These are phyloP conservation scores for Sipha flava DNA, from an alignment of 1,140 invertebrate genomes.

Conservation along the genomic window DNA sequence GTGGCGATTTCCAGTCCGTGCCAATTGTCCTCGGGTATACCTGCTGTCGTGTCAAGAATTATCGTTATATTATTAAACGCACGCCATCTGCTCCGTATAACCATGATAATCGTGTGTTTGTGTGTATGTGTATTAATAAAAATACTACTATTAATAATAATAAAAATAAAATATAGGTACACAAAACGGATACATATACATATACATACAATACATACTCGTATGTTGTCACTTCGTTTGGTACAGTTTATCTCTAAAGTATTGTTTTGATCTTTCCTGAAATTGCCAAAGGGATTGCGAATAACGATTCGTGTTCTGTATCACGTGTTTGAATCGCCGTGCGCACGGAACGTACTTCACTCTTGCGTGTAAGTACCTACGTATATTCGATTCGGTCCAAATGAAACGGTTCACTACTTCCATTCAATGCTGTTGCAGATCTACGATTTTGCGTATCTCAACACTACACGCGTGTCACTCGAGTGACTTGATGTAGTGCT, in stretches of 20 bases:
- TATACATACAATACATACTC: not conserved
- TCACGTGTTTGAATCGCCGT: not conserved
- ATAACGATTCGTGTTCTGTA: too few species aligned
- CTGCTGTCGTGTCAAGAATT: slow-evolving; percentile 1
- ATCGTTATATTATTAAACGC: slow-evolving; percentile 1
- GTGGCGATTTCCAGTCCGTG: slow-evolving; percentile 18
- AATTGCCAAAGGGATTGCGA: too few species aligned
- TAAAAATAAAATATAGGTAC: too few species aligned
- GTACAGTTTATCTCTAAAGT: too few species aligned
- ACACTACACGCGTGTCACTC: not conserved
- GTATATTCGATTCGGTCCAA: not conserved
- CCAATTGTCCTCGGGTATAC: not conserved
- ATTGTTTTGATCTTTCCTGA: too few species aligned
- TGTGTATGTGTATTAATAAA: too few species aligned
- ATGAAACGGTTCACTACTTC: not conserved
- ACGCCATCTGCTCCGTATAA: not conserved
- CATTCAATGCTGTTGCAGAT: not conserved
- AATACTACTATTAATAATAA: too few species aligned
- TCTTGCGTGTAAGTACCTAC: too few species aligned
- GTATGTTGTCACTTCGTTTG: not conserved
- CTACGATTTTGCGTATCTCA: not conserved
- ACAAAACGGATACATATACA: not conserved
- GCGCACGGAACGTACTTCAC: too few species aligned
- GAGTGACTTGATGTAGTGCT: not conserved
- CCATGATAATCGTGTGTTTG: not conserved